Evolutionary conservation across 2,113 vertebrate genomes (phyloP).

Genomic region (Ranitomeya imitator): DNA sequence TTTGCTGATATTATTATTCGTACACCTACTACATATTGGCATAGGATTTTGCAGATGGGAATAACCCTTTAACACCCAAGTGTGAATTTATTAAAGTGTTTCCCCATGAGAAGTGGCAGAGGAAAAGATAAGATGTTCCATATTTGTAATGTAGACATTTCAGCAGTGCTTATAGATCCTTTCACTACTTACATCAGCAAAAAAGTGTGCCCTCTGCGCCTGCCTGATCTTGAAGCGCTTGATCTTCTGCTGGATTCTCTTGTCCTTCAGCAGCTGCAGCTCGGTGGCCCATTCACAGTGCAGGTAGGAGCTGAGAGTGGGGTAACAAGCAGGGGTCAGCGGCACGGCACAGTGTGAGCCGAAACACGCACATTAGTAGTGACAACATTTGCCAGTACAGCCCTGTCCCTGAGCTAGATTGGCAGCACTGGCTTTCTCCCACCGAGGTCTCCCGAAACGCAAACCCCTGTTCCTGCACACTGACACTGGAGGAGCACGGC

Average conservation of each 20-base stretch:
- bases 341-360: background rate
- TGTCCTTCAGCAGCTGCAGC: constrained; percentile 95
- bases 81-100: background rate
- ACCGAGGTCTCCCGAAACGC: too few species aligned
- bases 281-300: constrained; percentile 99
- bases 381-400: background rate
- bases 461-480: too few species aligned
- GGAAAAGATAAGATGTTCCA: background rate
- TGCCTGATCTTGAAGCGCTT: constrained; percentile 98
- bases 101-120: background rate
- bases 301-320: constrained; percentile 87
- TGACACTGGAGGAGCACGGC: too few species aligned
- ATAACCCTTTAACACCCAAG: too few species aligned
- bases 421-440: too few species aligned
- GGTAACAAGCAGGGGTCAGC: background rate
- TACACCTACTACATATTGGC: too few species aligned
- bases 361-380: background rate
- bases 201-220: constrained; percentile 97
- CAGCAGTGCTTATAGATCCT: background rate
- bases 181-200: constrained; percentile 89
- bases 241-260: constrained; percentile 99
- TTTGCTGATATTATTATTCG: too few species aligned
- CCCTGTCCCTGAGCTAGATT: too few species aligned
- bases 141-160: too few species aligned
- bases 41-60: too few species aligned